Evolutionary conservation across 2,797 vertebrate genomes (phyloP).

Genomic region (Serranus cabrilla): DNA sequence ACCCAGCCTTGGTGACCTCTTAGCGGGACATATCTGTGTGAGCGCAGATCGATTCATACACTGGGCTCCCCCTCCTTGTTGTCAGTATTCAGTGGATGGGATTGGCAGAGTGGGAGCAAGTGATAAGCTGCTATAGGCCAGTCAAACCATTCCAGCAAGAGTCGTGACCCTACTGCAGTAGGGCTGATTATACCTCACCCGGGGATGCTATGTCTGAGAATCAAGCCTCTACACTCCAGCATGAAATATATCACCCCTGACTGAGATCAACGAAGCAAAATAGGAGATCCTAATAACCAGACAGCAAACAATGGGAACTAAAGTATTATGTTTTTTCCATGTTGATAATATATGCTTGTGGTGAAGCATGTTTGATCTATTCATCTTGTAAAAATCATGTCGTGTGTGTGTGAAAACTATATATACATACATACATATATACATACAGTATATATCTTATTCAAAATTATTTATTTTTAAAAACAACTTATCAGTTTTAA

Average conservation of each 20-base stretch:
- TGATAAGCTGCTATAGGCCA: slow-evolving; percentile 73
- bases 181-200: slow-evolving; percentile 75
- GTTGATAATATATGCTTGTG: neutral
- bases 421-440: too few species aligned
- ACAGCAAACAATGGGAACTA: slow-evolving; percentile 25
- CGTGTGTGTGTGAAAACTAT: too few species aligned
- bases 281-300: slow-evolving; percentile 28
- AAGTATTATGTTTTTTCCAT: neutral
- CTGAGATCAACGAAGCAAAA: slow-evolving; percentile 51
- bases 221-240: slow-evolving; percentile 52
- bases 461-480: too few species aligned
- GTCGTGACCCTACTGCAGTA: slow-evolving; percentile 77
- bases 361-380: too few species aligned
- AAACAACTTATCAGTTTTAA: too few species aligned
- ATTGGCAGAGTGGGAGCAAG: slow-evolving; percentile 63
- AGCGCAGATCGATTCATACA: slow-evolving; percentile 79
- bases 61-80: slow-evolving; percentile 56
- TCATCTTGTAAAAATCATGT: too few species aligned
- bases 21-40: slow-evolving; percentile 66
- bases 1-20: slow-evolving; percentile 70
- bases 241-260: slow-evolving; percentile 57
- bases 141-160: slow-evolving; percentile 66
- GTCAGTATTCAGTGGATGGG: slow-evolving; percentile 54
- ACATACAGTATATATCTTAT: too few species aligned
- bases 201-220: slow-evolving; percentile 56